These are phyloP conservation scores for Diplodus puntazzo DNA, from an alignment of 2,797 vertebrate species.

Conservation along the genomic window DNA sequence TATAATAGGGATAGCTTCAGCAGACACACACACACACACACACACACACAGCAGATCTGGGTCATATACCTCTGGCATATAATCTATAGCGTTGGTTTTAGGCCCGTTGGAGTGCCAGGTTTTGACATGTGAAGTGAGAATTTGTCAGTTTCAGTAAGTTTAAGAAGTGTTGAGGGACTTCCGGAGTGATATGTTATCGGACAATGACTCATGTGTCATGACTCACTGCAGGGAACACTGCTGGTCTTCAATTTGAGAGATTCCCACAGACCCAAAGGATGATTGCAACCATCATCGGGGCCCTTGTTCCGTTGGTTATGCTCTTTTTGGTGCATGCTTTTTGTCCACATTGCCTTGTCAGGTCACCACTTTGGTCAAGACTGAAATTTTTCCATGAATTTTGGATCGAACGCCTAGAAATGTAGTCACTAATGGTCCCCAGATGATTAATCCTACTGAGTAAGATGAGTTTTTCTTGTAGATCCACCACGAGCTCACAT, in stretches of 20 bases:
- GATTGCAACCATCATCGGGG: neutral
- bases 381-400: neutral
- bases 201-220: neutral
- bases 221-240: neutral
- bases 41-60: slow-evolving; percentile 64
- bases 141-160: slow-evolving; percentile 10
- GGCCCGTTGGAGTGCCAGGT: slow-evolving; percentile 10
- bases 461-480: neutral
- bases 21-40: slow-evolving; percentile 58
- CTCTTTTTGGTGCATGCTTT: neutral
- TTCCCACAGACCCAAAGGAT: neutral
- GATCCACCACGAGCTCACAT: too few relatives aligned
- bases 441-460: neutral
- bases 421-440: neutral
- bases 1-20: slow-evolving; percentile 77
- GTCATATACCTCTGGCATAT: slow-evolving; percentile 62
- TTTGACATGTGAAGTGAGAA: slow-evolving; percentile 16
- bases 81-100: slow-evolving; percentile 44
- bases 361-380: neutral
- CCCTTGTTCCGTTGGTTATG: neutral
- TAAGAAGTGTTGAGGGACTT: slow-evolving; percentile 11
- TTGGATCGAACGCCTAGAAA: neutral
- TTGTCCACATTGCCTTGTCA: too few relatives aligned
- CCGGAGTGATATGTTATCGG: neutral
- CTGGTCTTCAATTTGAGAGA: neutral